phyloP scores from a whole-genome alignment of 2,113 vertebrate genomes.

The Cariama cristata region DNA sequence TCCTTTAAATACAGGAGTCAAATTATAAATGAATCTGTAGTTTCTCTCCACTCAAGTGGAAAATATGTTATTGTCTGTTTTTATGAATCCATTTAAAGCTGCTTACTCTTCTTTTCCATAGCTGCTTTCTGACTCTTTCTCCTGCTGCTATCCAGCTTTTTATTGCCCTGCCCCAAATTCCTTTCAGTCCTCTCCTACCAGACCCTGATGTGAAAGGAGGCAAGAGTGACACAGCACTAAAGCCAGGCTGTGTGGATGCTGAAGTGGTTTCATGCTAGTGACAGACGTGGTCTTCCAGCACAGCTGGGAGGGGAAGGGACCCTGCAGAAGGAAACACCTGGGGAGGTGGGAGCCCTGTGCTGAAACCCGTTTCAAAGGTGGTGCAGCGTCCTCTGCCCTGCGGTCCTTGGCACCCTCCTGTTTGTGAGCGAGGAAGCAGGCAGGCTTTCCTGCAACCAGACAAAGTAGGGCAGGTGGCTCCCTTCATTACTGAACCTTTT shows the following conservation, averaged over 20 bases:
- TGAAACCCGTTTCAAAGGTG: background rate
- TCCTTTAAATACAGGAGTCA: background rate
- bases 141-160: background rate
- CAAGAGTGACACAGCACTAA: background rate
- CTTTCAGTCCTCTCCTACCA: background rate
- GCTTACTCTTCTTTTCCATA: background rate
- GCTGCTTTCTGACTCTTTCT: background rate
- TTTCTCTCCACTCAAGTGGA: background rate
- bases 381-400: background rate
- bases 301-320: background rate
- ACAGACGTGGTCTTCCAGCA: rapidly evolving
- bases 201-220: background rate
- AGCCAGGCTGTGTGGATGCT: background rate
- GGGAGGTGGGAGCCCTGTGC: background rate
- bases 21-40: slow-evolving; percentile 3
- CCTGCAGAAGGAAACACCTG: background rate
- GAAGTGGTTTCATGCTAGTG: background rate
- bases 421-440: background rate
- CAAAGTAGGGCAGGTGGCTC: background rate
- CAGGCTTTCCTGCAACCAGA: background rate
- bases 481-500: background rate
- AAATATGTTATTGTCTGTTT: slow-evolving; percentile 42
- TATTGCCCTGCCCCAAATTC: background rate
- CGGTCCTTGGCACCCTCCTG: background rate
- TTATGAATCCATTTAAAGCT: background rate